Evolutionary conservation across 1,140 invertebrate genomes (phyloP).

Genomic region (Drosophila ambigua): DNA sequence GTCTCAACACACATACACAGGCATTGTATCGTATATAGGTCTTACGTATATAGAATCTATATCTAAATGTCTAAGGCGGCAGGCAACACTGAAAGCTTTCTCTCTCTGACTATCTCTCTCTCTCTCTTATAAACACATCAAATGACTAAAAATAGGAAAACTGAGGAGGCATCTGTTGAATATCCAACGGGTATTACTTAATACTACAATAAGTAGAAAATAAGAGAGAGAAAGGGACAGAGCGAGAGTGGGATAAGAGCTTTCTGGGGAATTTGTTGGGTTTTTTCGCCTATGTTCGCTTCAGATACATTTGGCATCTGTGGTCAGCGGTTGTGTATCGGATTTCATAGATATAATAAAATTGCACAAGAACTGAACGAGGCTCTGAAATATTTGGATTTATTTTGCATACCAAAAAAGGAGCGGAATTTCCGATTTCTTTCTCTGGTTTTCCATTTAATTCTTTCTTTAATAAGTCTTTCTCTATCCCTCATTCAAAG

Average conservation of each 20-base stretch:
- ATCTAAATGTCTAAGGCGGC: conserved; percentile 14
- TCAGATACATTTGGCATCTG: conserved; percentile 41
- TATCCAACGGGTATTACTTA: conserved; percentile 70
- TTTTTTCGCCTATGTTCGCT: conserved; percentile 42
- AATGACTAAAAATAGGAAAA: conserved; percentile 57
- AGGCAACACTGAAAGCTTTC: conserved; percentile 32
- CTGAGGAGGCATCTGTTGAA: conserved; percentile 62
- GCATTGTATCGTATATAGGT: conserved; percentile 17
- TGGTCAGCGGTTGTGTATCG: conserved; percentile 49
- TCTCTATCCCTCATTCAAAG: no score
- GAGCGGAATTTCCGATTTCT: neutral
- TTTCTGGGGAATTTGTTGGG: conserved; percentile 47
- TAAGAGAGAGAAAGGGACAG: conserved; percentile 2
- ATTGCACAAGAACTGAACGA: conserved; percentile 3
- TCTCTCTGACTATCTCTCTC: conserved; percentile 2
- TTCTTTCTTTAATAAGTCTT: no score
- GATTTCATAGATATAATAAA: conserved; percentile 42
- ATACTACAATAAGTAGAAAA: conserved; percentile 26
- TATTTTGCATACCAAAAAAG: no score
- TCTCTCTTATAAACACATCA: conserved; percentile 9
- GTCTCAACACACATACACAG: conserved; percentile 5
- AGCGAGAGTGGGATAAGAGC: conserved; percentile 37
- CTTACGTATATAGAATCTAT: conserved; percentile 32
- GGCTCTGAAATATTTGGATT: neutral
- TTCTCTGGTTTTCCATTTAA: neutral